These are phyloP conservation scores for Neria commutata DNA, from an alignment of 2,888 invertebrate genomes.

Conservation along the genomic window DNA sequence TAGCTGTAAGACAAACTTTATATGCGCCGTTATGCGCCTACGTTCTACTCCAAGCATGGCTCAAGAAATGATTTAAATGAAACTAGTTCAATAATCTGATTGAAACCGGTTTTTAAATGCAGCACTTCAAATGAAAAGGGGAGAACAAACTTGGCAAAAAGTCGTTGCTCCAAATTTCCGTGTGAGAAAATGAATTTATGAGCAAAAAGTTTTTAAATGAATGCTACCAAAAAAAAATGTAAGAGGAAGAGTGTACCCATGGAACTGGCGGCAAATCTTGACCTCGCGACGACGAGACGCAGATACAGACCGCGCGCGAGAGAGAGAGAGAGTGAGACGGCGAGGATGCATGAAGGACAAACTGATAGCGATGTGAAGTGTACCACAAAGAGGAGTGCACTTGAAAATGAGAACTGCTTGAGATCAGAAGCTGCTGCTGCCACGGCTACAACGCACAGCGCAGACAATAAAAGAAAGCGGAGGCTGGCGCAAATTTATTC, in stretches of 20 bases:
- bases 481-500: slow-evolving; percentile 17
- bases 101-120: too few relatives aligned
- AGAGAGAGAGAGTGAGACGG: too few relatives aligned
- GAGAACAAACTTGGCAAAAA: background rate
- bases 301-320: too few relatives aligned
- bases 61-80: too few relatives aligned
- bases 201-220: background rate
- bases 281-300: slow-evolving; percentile 3
- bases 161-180: background rate
- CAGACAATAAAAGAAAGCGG: background rate
- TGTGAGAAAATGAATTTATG: background rate
- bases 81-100: too few relatives aligned
- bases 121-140: too few relatives aligned
- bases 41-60: too few relatives aligned
- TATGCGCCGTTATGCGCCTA: too few relatives aligned
- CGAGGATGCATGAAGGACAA: too few relatives aligned
- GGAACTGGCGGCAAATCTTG: slow-evolving; percentile 3
- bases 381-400: too few relatives aligned
- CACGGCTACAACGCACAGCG: background rate
- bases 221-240: background rate
- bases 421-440: background rate
- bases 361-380: too few relatives aligned
- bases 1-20: too few relatives aligned
- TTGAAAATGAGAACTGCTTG: background rate
- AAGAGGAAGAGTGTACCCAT: background rate